Evolutionary conservation across 1,140 invertebrate genomes (phyloP).

Genomic region (Eubasilissa regina): DNA sequence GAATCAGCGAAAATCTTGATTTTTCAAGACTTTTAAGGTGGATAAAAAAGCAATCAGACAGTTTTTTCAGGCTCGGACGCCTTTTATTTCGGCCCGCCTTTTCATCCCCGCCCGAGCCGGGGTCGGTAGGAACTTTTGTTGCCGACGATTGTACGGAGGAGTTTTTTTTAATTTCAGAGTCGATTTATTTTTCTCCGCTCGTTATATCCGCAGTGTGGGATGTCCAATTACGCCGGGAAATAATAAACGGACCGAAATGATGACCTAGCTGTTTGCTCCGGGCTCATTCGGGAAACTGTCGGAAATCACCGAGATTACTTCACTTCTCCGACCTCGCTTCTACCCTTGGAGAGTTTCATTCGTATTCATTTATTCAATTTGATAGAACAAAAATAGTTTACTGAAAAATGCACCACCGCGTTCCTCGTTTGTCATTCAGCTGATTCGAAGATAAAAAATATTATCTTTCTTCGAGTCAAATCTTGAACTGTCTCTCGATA

Average conservation of each 20-base stretch:
- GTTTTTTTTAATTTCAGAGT: constrained; percentile 57
- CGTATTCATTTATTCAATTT: too few species aligned
- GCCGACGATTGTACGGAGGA: constrained; percentile 52
- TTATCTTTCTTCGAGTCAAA: too few species aligned
- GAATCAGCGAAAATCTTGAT: constrained; percentile 31
- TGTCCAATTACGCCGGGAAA: not conserved
- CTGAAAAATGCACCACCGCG: too few species aligned
- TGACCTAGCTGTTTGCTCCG: not conserved
- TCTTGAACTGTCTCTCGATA: too few species aligned
- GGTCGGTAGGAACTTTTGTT: constrained; percentile 49
- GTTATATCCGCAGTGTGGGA: not conserved
- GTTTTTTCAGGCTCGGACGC: constrained; percentile 20
- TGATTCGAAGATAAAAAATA: too few species aligned
- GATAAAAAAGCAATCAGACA: constrained; percentile 43
- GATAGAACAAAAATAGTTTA: too few species aligned
- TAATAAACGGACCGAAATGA: not conserved
- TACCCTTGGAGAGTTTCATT: too few species aligned
- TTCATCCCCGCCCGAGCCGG: not conserved
- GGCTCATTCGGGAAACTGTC: too few species aligned
- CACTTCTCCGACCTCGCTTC: too few species aligned
- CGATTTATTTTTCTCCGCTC: constrained; percentile 53
- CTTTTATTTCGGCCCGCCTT: constrained; percentile 43
- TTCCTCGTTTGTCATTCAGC: too few species aligned
- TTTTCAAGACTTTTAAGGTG: constrained; percentile 49
- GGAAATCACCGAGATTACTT: too few species aligned